Conservation (phyloP, 2,888 invertebrate species). For the Plebejus argus region DNA sequence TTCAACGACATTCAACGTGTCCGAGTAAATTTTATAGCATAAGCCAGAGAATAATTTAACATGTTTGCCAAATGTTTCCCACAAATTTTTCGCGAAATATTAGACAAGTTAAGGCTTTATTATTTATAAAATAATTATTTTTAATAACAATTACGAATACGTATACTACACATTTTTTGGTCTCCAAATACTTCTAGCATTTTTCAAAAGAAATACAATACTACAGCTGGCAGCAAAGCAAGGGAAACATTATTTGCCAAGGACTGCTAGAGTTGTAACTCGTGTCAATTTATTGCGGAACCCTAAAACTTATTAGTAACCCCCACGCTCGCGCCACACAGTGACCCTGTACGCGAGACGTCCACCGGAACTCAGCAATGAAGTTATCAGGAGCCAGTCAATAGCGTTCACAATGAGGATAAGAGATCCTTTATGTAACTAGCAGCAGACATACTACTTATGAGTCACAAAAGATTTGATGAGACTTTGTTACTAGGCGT, state of each 20-base stretch:
- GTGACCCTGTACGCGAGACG: slow-evolving; percentile 8
- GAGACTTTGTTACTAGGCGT: background rate
- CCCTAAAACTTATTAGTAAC: background rate
- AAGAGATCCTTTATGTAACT: slow-evolving; percentile 16
- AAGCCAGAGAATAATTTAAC: no score
- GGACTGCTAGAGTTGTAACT: background rate
- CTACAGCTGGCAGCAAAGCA: no score
- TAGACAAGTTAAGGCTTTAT: no score
- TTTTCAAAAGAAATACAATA: no score
- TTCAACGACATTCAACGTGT: background rate
- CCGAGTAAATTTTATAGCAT: background rate
- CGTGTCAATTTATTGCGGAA: background rate
- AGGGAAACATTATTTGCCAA: background rate
- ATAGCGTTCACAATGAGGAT: slow-evolving; percentile 5
- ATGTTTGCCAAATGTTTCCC: no score
- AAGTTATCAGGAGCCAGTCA: slow-evolving; percentile 23
- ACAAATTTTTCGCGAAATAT: no score
- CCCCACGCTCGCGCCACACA: background rate
- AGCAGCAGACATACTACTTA: background rate
- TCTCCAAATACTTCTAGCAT: no score
- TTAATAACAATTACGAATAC: no score
- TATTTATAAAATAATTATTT: no score
- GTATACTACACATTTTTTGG: no score
- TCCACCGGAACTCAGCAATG: slow-evolving; percentile 25
- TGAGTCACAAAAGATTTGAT: slow-evolving; percentile 8